phyloP scores from a whole-genome alignment of 2,113 vertebrate species.

The Prinia subflava region DNA sequence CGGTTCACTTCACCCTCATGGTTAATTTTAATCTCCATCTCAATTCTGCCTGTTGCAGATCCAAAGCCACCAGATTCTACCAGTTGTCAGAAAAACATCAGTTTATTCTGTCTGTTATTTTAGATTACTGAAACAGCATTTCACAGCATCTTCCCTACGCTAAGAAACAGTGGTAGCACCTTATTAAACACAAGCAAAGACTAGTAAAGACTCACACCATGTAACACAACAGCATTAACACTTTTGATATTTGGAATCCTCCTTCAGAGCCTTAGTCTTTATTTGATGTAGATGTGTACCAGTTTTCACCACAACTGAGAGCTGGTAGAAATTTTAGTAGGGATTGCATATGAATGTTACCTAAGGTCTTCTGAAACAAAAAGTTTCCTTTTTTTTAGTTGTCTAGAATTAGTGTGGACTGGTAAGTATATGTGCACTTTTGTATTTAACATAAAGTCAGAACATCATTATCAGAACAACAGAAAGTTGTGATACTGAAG shows the following conservation, averaged over 20 bases:
- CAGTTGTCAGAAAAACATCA: background rate
- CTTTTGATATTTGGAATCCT: background rate
- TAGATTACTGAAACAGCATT: background rate
- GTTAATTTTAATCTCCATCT: slow-evolving; percentile 94
- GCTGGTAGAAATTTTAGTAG: background rate
- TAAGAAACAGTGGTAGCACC: background rate
- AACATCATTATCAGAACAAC: background rate
- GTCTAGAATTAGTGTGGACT: background rate
- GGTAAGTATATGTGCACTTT: rapidly evolving
- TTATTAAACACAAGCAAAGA: background rate
- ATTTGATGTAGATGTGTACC: background rate
- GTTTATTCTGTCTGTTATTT: background rate
- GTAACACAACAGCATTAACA: background rate
- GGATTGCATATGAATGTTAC: background rate
- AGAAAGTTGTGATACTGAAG: background rate
- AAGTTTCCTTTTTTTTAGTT: background rate
- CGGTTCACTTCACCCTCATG: slow-evolving; percentile 94
- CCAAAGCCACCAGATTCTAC: slow-evolving; percentile 93
- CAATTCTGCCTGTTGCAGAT: slow-evolving; percentile 90
- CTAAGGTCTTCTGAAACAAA: background rate
- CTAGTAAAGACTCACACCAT: background rate
- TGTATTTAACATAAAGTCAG: background rate
- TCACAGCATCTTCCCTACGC: background rate
- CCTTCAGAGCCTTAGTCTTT: background rate
- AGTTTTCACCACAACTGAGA: background rate